A percentile compares a stretch with the other conserved stretches of the same genome.
Conservation (phyloP, 2,113 vertebrate genomes). For the Nesogale talazaci region DNA sequence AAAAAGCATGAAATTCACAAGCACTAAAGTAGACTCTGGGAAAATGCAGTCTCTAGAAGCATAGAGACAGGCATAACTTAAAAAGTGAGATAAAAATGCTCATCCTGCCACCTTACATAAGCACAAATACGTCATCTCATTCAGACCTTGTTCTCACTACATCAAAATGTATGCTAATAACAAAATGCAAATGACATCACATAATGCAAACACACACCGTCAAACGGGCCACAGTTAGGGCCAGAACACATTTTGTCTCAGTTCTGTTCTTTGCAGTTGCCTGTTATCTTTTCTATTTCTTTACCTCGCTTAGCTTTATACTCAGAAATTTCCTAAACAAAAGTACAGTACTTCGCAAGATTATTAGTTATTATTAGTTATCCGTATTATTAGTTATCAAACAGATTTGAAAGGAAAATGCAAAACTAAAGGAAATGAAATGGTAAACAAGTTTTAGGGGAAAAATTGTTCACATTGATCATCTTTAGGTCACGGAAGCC, state of each 20-base stretch:
- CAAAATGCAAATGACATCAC: conserved; percentile 3
- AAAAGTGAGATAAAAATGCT: conserved; percentile 36
- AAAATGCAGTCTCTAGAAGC: conserved; percentile 7
- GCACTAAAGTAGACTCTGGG: not conserved
- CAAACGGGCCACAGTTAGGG: conserved; percentile 12
- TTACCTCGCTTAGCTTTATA: conserved; percentile 7
- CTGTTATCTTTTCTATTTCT: conserved; percentile 3
- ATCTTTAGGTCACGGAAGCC: too few species aligned
- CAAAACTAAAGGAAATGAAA: conserved; percentile 41
- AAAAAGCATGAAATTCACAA: not conserved
- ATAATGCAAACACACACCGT: not conserved
- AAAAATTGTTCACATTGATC: not conserved
- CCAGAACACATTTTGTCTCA: conserved; percentile 8
- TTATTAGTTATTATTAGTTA: not conserved
- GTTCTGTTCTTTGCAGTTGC: not conserved
- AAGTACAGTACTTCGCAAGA: conserved; percentile 31
- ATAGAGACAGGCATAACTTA: conserved; percentile 27
- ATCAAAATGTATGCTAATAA: conserved; percentile 40
- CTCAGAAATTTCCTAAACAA: conserved; percentile 2
- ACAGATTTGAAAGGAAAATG: conserved; percentile 32
- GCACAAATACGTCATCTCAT: conserved; percentile 12
- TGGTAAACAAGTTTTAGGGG: not conserved
- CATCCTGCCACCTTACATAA: not conserved
- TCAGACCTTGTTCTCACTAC: not conserved
- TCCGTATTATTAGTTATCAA: conserved; percentile 21